Base-by-base conservation (phyloP, 2,888 invertebrate genomes). In the Vesta saturnalis region DNA sequence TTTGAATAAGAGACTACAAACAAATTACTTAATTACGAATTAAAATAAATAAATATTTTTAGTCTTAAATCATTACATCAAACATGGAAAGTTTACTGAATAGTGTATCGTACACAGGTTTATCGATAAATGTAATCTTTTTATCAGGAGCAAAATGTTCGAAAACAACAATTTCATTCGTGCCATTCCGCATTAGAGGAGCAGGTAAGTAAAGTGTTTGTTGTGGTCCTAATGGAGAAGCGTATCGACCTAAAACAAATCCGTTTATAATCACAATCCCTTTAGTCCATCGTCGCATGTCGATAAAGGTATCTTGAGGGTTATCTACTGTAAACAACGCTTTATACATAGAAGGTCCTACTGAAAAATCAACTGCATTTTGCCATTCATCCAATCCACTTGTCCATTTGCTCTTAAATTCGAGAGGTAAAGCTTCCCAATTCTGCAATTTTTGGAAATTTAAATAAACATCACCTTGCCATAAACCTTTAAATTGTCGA, bases 241-340 rank as follows among this genome's bases (percentile, higher is more conserved):
- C 94, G 82, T 95, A 95, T 49, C 95, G 87, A 0, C 95, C 95
- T 16, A 96, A 85, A 80, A 95, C 94, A 77, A 92, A 88, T 0
- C 92, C 93, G 79, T 96, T 96, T 0, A 96, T 84, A 82, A 93
- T 92, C 0, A 92, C 89, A 64, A 91, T 87, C 1, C 95, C 95
- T 86, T 94, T 95, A 64, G 89, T 89, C 95, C 95, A 96, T 12
- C 89, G 89, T 49, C 86, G 86, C 67, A 92, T 88, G 75, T 91
- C 90, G 18, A 94, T 78, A 79, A 89, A 94, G 0, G 93, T 94
- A 77, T 94, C 93, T 0, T 90, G 86, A n/a, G 83, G 75, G 0
- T 79, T 80, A 0, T 81, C 82, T 0, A 85, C 73, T 0, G 83
- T 82, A 3, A 89, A 82, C 23, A 80, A 75, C 0, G 84, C 85